These are phyloP conservation scores for Platygyra sinensis DNA, from an alignment of 64 coral and sea anemone genomes.

Conservation along the genomic window DNA sequence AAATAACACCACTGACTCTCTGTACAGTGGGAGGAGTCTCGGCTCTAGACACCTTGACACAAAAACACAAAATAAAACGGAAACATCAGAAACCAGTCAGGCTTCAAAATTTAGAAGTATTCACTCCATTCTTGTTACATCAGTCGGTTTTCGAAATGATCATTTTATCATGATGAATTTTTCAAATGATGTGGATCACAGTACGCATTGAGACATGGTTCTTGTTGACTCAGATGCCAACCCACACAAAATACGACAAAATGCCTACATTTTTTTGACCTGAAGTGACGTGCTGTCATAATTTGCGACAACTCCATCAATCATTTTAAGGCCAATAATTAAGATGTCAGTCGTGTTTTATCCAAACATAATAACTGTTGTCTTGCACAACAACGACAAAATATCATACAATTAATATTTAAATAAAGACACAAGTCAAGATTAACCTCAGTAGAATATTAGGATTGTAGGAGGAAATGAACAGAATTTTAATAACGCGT, in stretches of 20 bases:
- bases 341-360: not conserved
- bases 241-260: not conserved
- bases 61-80: not conserved
- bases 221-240: slow-evolving; percentile 6
- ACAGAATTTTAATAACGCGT: slow-evolving; percentile 9
- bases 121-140: not conserved
- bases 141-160: not conserved
- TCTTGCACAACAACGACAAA: not conserved
- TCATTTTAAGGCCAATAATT: slow-evolving; percentile 5
- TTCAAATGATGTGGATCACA: not conserved
- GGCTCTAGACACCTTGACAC: not conserved
- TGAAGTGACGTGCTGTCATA: slow-evolving; percentile 6
- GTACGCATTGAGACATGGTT: slow-evolving; percentile 18
- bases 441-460: not conserved
- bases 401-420: not conserved
- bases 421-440: not conserved
- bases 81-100: not conserved
- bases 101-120: not conserved
- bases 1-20: not conserved
- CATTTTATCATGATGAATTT: not conserved
- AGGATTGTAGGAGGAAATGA: slow-evolving; percentile 20
- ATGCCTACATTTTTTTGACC: not conserved
- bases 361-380: not conserved
- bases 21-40: not conserved
- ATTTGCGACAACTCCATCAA: slow-evolving; percentile 3